Conservation (phyloP, 2,113 vertebrate species). For the Colossoma macropomum region DNA sequence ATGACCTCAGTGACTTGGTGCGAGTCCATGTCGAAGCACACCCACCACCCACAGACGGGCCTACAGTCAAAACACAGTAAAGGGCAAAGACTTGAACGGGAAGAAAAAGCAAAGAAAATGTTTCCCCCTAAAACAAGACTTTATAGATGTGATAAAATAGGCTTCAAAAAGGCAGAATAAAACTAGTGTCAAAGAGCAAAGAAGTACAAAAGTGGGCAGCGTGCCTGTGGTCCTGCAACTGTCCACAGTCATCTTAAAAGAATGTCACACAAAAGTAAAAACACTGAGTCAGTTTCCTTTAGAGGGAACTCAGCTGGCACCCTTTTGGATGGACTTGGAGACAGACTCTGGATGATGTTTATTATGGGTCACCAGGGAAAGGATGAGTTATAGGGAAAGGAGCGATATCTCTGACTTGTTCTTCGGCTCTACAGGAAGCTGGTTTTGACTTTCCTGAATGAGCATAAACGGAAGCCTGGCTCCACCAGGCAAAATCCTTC, state of each 20-base stretch:
- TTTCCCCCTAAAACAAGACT: not conserved
- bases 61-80: not conserved
- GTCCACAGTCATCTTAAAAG: conserved; percentile 41
- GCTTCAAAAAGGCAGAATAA: conserved; percentile 4
- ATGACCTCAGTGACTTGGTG: conserved; percentile 16
- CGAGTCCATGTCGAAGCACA: not conserved
- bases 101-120: not conserved
- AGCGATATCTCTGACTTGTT: conserved; percentile 9
- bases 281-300: conserved; percentile 46
- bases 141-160: conserved; percentile 15
- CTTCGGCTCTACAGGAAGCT: not conserved
- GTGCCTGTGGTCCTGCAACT: conserved; percentile 41
- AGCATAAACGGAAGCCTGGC: too few species aligned
- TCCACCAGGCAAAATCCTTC: not conserved
- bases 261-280: conserved; percentile 45
- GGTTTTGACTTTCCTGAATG: too few species aligned
- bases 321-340: conserved; percentile 5
- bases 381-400: conserved; percentile 9
- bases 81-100: not conserved
- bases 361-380: conserved; percentile 24
- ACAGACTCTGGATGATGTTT: conserved; percentile 7
- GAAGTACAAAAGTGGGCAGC: conserved; percentile 23
- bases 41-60: not conserved
- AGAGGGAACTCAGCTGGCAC: not conserved
- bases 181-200: conserved; percentile 35